Percentiles rank a stretch among this genome's conserved stretches.
Evolutionary conservation across 2,888 invertebrate species (phyloP).

Genomic region (Antitype chi): DNA sequence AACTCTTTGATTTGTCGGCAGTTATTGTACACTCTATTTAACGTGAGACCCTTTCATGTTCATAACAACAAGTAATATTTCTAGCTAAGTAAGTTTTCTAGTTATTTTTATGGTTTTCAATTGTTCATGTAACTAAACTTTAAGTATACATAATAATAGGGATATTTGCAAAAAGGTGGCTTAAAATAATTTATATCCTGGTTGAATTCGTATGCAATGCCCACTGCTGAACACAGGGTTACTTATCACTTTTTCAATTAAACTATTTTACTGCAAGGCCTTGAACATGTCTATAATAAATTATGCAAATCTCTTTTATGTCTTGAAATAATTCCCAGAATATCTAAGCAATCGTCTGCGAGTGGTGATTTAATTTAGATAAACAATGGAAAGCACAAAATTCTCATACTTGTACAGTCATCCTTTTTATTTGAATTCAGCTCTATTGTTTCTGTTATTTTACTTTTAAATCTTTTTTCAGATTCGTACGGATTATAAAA

Average conservation of each 20-base stretch:
- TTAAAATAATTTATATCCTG: neutral
- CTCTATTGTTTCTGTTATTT: conserved; percentile 39
- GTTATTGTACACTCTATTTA: conserved; percentile 51
- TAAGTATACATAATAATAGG: neutral
- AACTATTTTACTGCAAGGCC: neutral
- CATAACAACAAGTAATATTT: conserved; percentile 10
- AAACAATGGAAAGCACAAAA: conserved; percentile 37
- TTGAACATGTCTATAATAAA: neutral
- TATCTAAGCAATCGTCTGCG: neutral
- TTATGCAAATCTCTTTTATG: neutral
- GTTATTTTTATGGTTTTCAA: neutral
- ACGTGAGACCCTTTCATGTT: conserved; percentile 34
- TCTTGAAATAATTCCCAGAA: conserved; percentile 4
- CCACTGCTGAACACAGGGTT: neutral
- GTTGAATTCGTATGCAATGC: neutral
- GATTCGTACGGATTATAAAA: conserved; percentile 15
- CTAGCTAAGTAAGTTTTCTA: conserved; percentile 3
- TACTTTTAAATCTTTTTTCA: conserved; percentile 31
- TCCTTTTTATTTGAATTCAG: conserved; percentile 17
- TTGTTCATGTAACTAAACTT: too few relatives aligned
- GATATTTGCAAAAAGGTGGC: neutral
- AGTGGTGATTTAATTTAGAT: conserved; percentile 33
- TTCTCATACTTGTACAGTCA: conserved; percentile 31
- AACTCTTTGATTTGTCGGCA: conserved; percentile 47
- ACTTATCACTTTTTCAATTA: neutral